Evolutionary conservation across 2,888 invertebrate genomes (phyloP).

Genomic region (Ischnus inquisitorius): DNA sequence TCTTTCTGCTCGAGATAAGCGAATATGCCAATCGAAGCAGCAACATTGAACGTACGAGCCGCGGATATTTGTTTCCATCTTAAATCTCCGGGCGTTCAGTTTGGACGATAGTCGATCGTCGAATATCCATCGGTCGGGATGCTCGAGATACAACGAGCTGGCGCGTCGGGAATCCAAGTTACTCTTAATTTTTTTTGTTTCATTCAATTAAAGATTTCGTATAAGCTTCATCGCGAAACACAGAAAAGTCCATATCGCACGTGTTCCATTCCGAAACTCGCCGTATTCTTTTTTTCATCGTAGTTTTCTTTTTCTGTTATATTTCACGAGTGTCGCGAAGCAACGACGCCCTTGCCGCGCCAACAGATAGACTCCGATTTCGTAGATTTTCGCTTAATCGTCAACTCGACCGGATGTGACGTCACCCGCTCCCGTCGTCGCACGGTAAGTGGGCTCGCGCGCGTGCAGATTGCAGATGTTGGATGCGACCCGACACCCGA

Average conservation of each 20-base stretch:
- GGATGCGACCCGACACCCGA: constrained; percentile 80
- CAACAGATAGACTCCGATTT: constrained; percentile 74
- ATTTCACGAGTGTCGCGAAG: not conserved
- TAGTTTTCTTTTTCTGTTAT: not conserved
- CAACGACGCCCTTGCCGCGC: constrained; percentile 2
- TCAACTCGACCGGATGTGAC: constrained; percentile 80
- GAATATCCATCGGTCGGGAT: constrained; percentile 21
- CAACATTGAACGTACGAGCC: constrained; percentile 25
- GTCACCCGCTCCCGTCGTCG: constrained; percentile 72
- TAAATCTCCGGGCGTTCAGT: constrained; percentile 19
- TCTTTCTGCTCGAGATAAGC: constrained; percentile 37
- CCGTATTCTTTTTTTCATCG: constrained; percentile 4
- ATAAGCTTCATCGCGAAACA: not conserved
- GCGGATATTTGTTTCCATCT: constrained; percentile 12
- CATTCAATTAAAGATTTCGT: not conserved
- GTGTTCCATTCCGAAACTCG: not conserved
- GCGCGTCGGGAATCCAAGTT: not conserved
- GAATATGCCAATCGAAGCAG: constrained; percentile 45
- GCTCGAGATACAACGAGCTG: not conserved
- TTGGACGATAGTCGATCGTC: constrained; percentile 22
- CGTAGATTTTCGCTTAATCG: constrained; percentile 79
- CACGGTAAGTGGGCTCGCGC: constrained; percentile 59
- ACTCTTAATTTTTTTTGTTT: not conserved
- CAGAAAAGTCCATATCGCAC: not conserved
- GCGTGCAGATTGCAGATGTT: constrained; percentile 79